Base-by-base conservation (phyloP, 2,113 vertebrate genomes). In the Myocastor coypus region DNA sequence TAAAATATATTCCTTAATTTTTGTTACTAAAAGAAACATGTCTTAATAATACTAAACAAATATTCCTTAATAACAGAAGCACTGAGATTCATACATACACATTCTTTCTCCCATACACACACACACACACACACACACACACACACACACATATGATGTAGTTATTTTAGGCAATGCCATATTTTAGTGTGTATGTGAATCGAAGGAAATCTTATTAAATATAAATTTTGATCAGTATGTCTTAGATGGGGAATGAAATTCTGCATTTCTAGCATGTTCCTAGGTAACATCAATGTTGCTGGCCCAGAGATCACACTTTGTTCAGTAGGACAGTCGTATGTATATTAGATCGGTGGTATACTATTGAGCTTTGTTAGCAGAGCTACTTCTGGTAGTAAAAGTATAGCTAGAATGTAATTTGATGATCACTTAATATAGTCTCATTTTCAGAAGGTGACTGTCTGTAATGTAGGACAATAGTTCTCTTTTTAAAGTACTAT, bases 1-100 rank as follows among this genome's bases (percentile, higher is more conserved):
- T 78, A 63, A 96, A 66, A 22, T 90, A 24, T 89, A 71, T 86
- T 91, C 26, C 20, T 95, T 87, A 92, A 64, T 83, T 91, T 94
- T 84, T 82, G 69, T 90, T 78, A 61, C 46, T 66, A 68, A 91
- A 91, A 91, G 46, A 68, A 14, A 75, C 19, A 87, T 17, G 91
- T 88, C 46, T 93, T 91, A 59, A 83, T 5, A 87, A 71, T 88
- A 73, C 14, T 68, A 93, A 91, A 94, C 28, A 61, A 10, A 81
- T 19, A 94, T 81, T 92, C 28, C 37, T 93, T 94, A 59, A 83
- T 5, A 83, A 71, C 28, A 80, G 1, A 89, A 37, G 66, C 52
- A 28, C n/a, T n/a, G 22, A 78, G 50, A 78, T 63, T 42, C 22
- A 40, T 73, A 69, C n/a, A 69, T 16, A 57, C 55, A 37, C 14